A percentile compares a stretch with the other conserved stretches of the same genome.
Conservation (phyloP, 2,797 vertebrate genomes). For the Sebastes iracundus region DNA sequence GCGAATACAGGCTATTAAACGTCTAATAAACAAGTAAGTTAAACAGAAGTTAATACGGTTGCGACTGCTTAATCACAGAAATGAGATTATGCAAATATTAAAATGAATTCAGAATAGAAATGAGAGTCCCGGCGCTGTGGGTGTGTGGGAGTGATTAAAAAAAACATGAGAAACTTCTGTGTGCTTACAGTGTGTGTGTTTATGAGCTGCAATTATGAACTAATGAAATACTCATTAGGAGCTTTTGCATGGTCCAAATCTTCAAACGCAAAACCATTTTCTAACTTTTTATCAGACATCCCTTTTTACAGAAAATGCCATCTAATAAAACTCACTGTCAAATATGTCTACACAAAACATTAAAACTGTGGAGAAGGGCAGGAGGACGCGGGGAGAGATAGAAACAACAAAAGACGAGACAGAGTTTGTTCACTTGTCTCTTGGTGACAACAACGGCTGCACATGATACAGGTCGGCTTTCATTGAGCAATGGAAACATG, state of each 20-base stretch:
- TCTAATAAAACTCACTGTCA: neutral
- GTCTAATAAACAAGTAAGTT: neutral
- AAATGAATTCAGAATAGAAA: conserved; percentile 12
- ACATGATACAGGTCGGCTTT: conserved; percentile 52
- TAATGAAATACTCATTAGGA: neutral
- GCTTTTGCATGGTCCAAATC: neutral
- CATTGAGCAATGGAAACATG: conserved; percentile 69
- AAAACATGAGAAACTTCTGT: neutral
- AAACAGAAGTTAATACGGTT: neutral
- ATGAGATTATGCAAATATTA: conserved; percentile 26
- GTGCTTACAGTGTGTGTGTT: neutral
- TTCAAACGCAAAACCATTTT: neutral
- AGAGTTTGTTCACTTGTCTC: conserved; percentile 12
- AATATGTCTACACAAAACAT: neutral
- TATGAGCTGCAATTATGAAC: neutral
- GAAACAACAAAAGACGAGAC: conserved; percentile 15
- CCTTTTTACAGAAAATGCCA: neutral
- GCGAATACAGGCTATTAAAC: conserved; percentile 10
- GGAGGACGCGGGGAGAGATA: neutral
- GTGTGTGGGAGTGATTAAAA: neutral
- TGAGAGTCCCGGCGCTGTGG: neutral
- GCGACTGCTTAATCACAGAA: conserved; percentile 1
- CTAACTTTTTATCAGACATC: neutral
- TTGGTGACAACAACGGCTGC: conserved; percentile 12
- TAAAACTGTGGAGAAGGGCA: neutral